phyloP scores from a whole-genome alignment of 2,797 vertebrate species.

The Psittacula echo region DNA sequence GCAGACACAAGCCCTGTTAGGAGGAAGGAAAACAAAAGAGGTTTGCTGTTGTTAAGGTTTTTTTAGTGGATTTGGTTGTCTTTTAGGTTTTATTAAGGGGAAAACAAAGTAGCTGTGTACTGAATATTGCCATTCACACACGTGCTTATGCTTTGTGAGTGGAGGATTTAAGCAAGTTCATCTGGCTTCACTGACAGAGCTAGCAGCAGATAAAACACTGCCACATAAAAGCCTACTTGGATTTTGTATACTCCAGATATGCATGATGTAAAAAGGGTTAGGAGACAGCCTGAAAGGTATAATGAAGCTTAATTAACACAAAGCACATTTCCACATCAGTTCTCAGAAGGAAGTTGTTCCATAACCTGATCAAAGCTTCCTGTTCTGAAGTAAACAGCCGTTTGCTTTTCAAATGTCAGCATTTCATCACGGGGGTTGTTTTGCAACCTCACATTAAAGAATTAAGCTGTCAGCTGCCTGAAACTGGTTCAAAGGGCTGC shows the following conservation, averaged over 20 bases:
- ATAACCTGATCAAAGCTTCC: background rate
- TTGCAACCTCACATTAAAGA: background rate
- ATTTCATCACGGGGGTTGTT: background rate
- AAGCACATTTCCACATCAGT: background rate
- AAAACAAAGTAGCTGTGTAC: background rate
- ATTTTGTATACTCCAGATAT: background rate
- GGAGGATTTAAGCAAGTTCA: background rate
- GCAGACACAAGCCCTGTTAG: background rate
- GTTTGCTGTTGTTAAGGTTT: background rate
- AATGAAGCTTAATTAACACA: background rate
- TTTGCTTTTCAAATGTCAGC: background rate
- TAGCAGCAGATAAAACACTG: background rate
- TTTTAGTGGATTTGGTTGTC: background rate
- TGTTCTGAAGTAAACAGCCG: slow-evolving; percentile 4
- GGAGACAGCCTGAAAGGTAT: background rate
- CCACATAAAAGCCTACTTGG: background rate
- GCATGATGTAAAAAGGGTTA: rapidly evolving
- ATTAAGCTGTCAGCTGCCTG: background rate
- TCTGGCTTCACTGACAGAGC: background rate
- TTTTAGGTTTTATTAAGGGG: background rate
- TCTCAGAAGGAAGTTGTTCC: background rate
- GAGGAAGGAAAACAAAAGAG: background rate
- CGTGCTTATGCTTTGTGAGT: background rate
- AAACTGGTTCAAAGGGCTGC: background rate
- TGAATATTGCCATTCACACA: background rate